These are phyloP conservation scores for Albula glossodonta DNA, from an alignment of 2,113 vertebrate species.

Conservation along the genomic window DNA sequence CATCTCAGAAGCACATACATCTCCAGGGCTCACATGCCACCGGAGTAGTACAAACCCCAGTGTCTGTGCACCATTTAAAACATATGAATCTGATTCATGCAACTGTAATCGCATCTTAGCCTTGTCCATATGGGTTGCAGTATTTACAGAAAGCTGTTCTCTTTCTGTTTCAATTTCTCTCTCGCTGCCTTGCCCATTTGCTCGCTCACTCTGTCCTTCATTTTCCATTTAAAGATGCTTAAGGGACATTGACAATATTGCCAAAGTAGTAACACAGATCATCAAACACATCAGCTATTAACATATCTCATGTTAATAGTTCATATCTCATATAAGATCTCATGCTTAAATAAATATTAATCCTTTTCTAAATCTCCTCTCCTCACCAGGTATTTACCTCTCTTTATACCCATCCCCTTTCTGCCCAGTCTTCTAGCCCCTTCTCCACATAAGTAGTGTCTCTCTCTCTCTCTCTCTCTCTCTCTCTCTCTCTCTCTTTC, in stretches of 20 bases:
- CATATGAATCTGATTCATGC: background rate
- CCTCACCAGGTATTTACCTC: background rate
- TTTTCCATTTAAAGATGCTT: background rate
- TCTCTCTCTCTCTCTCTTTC: background rate
- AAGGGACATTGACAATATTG: background rate
- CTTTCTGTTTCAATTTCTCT: background rate
- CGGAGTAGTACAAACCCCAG: background rate
- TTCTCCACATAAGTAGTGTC: background rate
- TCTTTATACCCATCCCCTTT: background rate
- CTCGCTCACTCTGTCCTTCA: background rate
- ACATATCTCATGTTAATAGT: no score
- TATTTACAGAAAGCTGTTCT: background rate
- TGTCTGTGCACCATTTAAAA: conserved; percentile 3
- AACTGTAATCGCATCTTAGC: background rate
- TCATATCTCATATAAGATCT: no score
- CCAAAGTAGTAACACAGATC: conserved; percentile 10
- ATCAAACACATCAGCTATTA: background rate
- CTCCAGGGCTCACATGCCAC: background rate
- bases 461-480: background rate
- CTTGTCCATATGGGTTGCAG: background rate
- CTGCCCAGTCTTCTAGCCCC: background rate
- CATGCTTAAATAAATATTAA: conserved; percentile 12
- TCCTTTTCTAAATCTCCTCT: background rate
- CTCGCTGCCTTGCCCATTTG: no score
- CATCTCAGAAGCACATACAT: background rate